Evolutionary conservation across 1,140 invertebrate species (phyloP).

Genomic region (Uloborus diversus): DNA sequence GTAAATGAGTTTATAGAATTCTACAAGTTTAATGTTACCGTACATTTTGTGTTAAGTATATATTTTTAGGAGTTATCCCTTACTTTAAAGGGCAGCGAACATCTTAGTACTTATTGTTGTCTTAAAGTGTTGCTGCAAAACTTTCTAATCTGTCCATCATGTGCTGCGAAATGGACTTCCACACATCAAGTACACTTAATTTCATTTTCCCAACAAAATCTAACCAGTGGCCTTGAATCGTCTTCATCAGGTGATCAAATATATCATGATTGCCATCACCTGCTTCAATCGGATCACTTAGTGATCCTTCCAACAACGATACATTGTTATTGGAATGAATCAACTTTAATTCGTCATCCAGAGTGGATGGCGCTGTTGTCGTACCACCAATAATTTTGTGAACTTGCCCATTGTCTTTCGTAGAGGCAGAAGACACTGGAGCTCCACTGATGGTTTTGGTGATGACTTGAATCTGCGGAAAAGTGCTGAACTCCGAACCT

Average conservation of each 20-base stretch:
- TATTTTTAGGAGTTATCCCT: too few relatives aligned
- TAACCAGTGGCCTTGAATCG: constrained; percentile 31
- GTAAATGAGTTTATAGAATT: too few relatives aligned
- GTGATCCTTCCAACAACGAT: neutral
- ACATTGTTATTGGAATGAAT: constrained; percentile 6
- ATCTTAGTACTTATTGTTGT: neutral
- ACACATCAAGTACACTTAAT: constrained; percentile 45
- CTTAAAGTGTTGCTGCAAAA: constrained; percentile 24
- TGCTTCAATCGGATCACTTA: neutral
- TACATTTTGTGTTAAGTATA: too few relatives aligned
- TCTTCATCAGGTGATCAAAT: constrained; percentile 35
- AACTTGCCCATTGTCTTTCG: neutral
- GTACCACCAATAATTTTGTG: neutral
- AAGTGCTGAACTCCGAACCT: neutral
- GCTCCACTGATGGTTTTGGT: constrained; percentile 21
- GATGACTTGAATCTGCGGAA: constrained; percentile 34
- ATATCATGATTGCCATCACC: constrained; percentile 17
- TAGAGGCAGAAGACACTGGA: neutral
- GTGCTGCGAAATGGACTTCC: constrained; percentile 49
- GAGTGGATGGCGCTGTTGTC: neutral
- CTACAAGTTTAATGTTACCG: too few relatives aligned
- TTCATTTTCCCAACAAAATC: constrained; percentile 51
- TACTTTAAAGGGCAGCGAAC: neutral
- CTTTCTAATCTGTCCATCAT: constrained; percentile 46
- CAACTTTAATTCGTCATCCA: neutral